Evolutionary conservation across 2,797 vertebrate species (phyloP).

Genomic region (Acrocephalus scirpaceus): DNA sequence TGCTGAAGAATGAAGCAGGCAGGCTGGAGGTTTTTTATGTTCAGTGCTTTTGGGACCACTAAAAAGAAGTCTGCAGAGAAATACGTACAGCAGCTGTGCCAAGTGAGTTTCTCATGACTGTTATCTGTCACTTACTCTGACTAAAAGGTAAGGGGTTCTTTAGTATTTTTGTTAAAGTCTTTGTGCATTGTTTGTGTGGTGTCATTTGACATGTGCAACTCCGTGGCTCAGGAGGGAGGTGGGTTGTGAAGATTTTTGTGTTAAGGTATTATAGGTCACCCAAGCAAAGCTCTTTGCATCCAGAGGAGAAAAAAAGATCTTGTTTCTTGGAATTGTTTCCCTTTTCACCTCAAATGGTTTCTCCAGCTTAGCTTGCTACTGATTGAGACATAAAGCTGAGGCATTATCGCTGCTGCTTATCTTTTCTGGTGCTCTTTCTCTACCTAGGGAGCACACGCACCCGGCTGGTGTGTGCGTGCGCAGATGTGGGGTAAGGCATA

Average conservation of each 20-base stretch:
- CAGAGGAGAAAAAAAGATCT: neutral
- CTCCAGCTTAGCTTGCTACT: neutral
- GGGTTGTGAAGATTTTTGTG: constrained; percentile 50
- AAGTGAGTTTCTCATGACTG: constrained; percentile 70
- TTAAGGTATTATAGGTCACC: constrained; percentile 38
- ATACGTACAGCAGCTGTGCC: constrained; percentile 56
- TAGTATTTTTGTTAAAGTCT: constrained; percentile 50
- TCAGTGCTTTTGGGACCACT: constrained; percentile 67
- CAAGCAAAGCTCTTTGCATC: constrained; percentile 25
- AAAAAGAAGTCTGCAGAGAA: constrained; percentile 69
- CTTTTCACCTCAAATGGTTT: neutral
- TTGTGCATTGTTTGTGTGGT: constrained; percentile 63
- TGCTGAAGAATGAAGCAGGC: constrained; percentile 73
- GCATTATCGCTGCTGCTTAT: neutral
- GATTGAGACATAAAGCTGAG: constrained; percentile 18
- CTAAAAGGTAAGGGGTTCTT: constrained; percentile 75
- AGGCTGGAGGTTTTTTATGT: constrained; percentile 67
- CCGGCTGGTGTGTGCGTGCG: neutral
- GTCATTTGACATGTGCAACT: constrained; percentile 62
- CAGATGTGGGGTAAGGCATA: constrained; percentile 31
- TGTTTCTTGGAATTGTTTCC: neutral
- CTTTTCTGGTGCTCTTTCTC: neutral
- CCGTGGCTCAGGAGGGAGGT: constrained; percentile 54
- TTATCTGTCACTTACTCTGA: constrained; percentile 69
- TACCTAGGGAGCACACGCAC: neutral